These are phyloP conservation scores for Brachyistius frenatus DNA, from an alignment of 2,113 vertebrate species.

Conservation along the genomic window DNA sequence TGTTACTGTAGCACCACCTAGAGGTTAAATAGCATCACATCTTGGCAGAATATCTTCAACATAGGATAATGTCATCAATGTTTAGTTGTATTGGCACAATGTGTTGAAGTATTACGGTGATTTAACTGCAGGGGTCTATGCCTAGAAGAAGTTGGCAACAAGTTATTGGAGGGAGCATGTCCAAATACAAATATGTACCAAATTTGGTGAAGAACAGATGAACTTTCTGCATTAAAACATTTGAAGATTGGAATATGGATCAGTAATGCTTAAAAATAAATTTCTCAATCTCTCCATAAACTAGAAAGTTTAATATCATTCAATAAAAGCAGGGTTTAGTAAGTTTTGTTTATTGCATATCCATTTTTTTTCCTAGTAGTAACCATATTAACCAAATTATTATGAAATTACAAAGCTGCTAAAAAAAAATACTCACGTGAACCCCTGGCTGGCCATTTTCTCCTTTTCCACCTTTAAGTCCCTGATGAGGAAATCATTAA, in stretches of 20 bases:
- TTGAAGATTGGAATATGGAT: too few species aligned
- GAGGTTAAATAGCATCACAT: background rate
- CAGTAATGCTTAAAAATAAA: too few species aligned
- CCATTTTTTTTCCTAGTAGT: background rate
- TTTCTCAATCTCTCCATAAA: too few species aligned
- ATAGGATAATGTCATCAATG: background rate
- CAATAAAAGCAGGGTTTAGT: too few species aligned
- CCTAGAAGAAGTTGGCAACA: background rate
- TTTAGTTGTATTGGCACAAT: background rate
- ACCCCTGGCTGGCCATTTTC: slow-evolving; percentile 86
- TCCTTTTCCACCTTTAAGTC: slow-evolving; percentile 88
- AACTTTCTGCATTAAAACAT: too few species aligned
- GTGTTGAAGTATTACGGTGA: background rate
- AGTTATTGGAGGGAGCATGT: too few species aligned
- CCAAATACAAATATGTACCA: too few species aligned
- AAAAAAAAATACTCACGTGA: slow-evolving; percentile 81
- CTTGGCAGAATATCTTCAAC: too few species aligned
- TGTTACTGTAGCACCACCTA: background rate
- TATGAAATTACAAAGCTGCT: slow-evolving; percentile 3
- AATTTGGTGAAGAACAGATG: too few species aligned
- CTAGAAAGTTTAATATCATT: too few species aligned
- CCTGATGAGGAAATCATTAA: slow-evolving; percentile 69
- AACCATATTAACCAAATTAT: background rate
- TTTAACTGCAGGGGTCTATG: background rate
- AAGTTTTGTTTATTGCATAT: too few species aligned